Evolutionary conservation across 30 jellyfish, hydroid and myxozoan species (phyloP).

Genomic region (Chrysaora quinquecirrha): DNA sequence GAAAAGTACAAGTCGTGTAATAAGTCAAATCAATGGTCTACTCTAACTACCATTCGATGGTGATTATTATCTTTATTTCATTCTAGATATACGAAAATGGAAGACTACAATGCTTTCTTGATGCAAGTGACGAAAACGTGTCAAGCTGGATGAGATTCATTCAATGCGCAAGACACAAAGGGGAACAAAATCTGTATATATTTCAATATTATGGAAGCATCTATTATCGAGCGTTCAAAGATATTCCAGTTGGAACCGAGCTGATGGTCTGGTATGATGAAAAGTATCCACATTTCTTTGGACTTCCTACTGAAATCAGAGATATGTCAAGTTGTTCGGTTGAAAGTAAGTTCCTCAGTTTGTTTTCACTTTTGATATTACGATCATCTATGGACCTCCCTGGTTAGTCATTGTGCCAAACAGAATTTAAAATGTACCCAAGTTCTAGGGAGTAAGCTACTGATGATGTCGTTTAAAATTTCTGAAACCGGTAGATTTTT

Average conservation of each 20-base stretch:
- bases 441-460: too few species aligned
- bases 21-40: too few species aligned
- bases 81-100: constrained; percentile 89
- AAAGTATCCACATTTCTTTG: constrained; percentile 95
- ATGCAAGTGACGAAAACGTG: constrained; percentile 95
- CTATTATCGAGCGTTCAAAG: constrained; percentile 97
- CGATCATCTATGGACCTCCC: too few species aligned
- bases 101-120: constrained; percentile 83
- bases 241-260: constrained; percentile 89
- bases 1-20: too few species aligned
- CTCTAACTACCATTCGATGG: too few species aligned
- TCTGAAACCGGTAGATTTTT: too few species aligned
- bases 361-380: too few species aligned
- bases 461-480: too few species aligned
- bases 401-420: too few species aligned
- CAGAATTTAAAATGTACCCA: too few species aligned
- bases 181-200: constrained; percentile 91
- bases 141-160: constrained; percentile 99
- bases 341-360: constrained; percentile 89
- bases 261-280: constrained; percentile 99
- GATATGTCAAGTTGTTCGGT: constrained; percentile 92
- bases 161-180: constrained; percentile 96
- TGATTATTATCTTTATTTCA: too few species aligned
- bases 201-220: constrained; percentile 95
- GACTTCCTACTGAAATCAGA: constrained; percentile 90